These are phyloP conservation scores for Stenodema calcarata DNA, from an alignment of 2,888 invertebrate genomes.

Conservation along the genomic window DNA sequence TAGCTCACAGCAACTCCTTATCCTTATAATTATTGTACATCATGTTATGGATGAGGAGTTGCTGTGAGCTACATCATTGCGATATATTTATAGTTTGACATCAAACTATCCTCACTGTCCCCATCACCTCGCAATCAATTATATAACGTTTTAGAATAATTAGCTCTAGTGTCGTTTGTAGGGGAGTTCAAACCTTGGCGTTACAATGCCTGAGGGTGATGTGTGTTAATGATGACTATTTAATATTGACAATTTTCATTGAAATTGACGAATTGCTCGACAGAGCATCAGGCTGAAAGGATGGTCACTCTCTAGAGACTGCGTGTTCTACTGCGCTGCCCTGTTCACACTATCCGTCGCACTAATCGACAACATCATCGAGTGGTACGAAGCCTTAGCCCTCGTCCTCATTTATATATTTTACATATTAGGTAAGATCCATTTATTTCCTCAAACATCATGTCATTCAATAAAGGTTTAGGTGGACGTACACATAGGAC, in stretches of 20 bases:
- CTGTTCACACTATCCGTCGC: constrained; percentile 81
- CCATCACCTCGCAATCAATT: no score
- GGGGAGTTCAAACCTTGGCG: no score
- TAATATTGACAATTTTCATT: neutral
- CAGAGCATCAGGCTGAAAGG: constrained; percentile 82
- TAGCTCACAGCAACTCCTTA: no score
- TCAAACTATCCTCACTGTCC: no score
- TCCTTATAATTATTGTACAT: no score
- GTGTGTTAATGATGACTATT: neutral
- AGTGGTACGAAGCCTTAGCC: constrained; percentile 83
- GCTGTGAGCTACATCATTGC: no score
- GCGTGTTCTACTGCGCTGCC: constrained; percentile 79
- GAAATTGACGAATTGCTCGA: neutral
- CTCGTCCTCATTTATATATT: constrained; percentile 79
- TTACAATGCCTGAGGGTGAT: no score
- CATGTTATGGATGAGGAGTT: no score
- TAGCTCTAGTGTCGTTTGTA: no score
- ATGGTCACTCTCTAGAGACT: constrained; percentile 85
- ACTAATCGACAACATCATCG: constrained; percentile 81
- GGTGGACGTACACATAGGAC: no score
- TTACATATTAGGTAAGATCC: constrained; percentile 75
- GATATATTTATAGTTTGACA: no score
- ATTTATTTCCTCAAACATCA: neutral
- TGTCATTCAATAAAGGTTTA: neutral
- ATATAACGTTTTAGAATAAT: no score